These are phyloP conservation scores for Gopherus flavomarginatus DNA, from an alignment of 2,113 vertebrate species.

Conservation along the genomic window DNA sequence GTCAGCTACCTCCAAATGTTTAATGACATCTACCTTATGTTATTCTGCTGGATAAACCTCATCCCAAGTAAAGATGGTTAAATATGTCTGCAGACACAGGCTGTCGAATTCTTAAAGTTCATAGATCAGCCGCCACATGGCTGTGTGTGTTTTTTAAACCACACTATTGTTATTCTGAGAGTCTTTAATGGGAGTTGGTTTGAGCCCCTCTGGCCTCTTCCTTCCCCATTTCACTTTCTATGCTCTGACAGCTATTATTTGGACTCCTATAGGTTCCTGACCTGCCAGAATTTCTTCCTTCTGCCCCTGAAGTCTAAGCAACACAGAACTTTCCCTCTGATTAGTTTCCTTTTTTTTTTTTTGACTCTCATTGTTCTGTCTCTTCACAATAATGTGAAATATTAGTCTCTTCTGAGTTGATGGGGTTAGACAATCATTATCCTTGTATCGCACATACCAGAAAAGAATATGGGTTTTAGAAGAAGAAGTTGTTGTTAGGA, in stretches of 20 bases:
- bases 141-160: background rate
- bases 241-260: background rate
- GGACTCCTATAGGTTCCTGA: background rate
- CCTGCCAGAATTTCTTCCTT: background rate
- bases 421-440: background rate
- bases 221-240: background rate
- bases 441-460: background rate
- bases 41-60: background rate
- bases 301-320: background rate
- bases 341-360: background rate
- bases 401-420: background rate
- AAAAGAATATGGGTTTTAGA: background rate
- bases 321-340: background rate
- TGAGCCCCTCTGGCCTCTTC: background rate
- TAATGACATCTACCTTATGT: background rate
- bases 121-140: background rate
- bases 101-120: background rate
- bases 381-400: background rate
- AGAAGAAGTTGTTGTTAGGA: background rate
- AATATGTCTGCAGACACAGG: background rate
- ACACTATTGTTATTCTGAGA: background rate
- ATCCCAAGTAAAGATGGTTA: background rate
- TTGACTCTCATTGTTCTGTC: background rate
- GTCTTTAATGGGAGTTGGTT: background rate
- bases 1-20: background rate